Base-by-base conservation (phyloP, 2,888 invertebrate species). In the Drosophila nigricruria region DNA sequence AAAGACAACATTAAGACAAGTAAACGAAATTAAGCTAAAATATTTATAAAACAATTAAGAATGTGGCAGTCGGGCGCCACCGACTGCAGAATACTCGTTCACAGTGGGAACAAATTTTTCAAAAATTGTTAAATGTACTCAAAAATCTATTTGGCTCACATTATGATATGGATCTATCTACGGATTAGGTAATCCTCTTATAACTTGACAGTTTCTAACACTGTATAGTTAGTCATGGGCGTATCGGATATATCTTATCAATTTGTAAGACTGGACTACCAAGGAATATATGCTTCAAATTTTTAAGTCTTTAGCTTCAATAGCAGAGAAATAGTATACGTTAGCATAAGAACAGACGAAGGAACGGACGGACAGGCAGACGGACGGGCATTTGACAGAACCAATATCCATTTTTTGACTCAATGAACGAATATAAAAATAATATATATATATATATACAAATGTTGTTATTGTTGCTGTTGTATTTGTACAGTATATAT, bases 21-120 rank as follows among this genome's bases (percentile, higher is more conserved):
- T 32, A 65, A 83, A 64, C 63, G 54, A 80, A 71, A 71, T 50
- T 47, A 87, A 89, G 75, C 75, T 58, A 49, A 67, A 5, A 2
- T 45, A 49, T 18, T 30, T 16, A 30, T 30, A 49, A 49, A 49
- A 18, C 1, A 49, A 30, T 5, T 6, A 12, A 3, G 6, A 30
- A 27, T 25, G 1, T 25, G 9, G n/a, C 16, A 47, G 12, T 12
- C 47, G 27, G 4, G 12, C 47, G 10, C 5, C 12, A 18, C 47
- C 47, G 47, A 49, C 47, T 49, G 18, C 27, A 3, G 0, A 18
- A 27, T 49, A 49, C 47, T 49, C 47, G 27, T 30, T 49, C 47
- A 30, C 12, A 3, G n/a, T 10, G n/a, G n/a, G n/a, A 27, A 27
- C 27, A 27, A 27, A n/a, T n/a, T n/a, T n/a, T n/a, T n/a, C 23